Conservation (phyloP, 1,140 invertebrate genomes). For the Papilio dardanus region DNA sequence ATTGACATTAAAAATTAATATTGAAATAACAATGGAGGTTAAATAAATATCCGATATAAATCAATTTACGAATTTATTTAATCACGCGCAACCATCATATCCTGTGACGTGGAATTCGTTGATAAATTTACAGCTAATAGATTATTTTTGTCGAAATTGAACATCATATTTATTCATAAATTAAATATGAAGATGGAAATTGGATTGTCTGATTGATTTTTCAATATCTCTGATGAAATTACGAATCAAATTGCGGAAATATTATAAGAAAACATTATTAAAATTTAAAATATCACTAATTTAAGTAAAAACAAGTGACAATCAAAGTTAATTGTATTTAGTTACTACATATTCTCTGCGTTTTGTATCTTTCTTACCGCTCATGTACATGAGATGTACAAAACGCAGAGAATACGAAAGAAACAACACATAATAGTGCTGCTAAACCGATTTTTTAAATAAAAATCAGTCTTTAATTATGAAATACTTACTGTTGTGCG, state of each 20-base stretch:
- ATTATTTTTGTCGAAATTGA: conserved; percentile 16
- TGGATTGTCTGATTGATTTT: conserved; percentile 19
- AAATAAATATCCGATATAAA: conserved; percentile 18
- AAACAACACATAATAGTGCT: too few relatives aligned
- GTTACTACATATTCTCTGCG: too few relatives aligned
- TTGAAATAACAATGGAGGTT: conserved; percentile 12
- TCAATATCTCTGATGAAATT: not conserved
- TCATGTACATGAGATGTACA: too few relatives aligned
- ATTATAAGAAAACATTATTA: not conserved
- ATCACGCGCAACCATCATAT: conserved; percentile 4
- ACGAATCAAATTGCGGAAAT: not conserved
- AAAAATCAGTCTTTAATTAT: too few relatives aligned
- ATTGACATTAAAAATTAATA: too few relatives aligned
- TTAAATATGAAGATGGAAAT: conserved; percentile 27
- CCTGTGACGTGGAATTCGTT: conserved; percentile 1
- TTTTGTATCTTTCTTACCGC: too few relatives aligned
- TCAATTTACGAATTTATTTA: conserved; percentile 22
- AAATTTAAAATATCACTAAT: not conserved
- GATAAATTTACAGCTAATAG: conserved; percentile 22
- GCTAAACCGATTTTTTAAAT: too few relatives aligned
- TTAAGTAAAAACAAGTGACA: too few relatives aligned
- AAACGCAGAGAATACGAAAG: too few relatives aligned
- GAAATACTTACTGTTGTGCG: too few relatives aligned
- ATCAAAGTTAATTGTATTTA: too few relatives aligned
- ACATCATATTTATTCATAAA: conserved; percentile 14